phyloP scores from a whole-genome alignment of 2,888 invertebrate species.

The Allacma fusca region DNA sequence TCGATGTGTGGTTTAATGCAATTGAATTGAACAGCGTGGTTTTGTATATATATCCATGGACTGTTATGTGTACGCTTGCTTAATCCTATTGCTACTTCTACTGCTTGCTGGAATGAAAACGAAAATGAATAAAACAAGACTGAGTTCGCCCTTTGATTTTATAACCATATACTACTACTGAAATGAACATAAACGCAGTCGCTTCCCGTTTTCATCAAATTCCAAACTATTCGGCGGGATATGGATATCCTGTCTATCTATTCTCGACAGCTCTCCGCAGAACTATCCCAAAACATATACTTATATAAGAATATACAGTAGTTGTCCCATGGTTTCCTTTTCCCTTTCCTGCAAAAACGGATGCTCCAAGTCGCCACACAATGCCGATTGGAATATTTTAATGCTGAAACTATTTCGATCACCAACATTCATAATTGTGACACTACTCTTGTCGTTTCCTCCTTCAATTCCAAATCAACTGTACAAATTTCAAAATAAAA shows the following conservation, averaged over 20 bases:
- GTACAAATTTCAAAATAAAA: background rate
- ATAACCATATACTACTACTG: no score
- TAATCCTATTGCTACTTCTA: no score
- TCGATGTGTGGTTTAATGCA: no score
- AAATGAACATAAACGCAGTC: background rate
- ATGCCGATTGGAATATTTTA: conserved; percentile 60
- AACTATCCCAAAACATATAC: conserved; percentile 38
- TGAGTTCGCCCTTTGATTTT: background rate
- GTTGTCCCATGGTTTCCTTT: conserved; percentile 61
- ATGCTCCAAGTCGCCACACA: conserved; percentile 59
- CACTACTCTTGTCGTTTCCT: conserved; percentile 51
- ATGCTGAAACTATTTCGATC: conserved; percentile 59
- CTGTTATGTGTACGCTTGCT: no score
- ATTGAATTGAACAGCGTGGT: no score
- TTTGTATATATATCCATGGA: background rate
- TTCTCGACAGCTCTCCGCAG: conserved; percentile 18
- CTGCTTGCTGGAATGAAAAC: background rate
- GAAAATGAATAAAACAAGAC: background rate
- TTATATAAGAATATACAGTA: conserved; percentile 33
- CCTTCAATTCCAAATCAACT: background rate
- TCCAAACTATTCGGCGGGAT: conserved; percentile 59
- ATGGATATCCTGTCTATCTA: conserved; percentile 59
- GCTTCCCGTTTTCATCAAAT: conserved; percentile 59
- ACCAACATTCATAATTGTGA: conserved; percentile 61
- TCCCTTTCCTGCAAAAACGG: conserved; percentile 60